A percentile compares a stretch with the other conserved stretches of the same genome.
These are phyloP conservation scores for Resseliella maxima DNA, from an alignment of 2,888 invertebrate species.

Conservation along the genomic window DNA sequence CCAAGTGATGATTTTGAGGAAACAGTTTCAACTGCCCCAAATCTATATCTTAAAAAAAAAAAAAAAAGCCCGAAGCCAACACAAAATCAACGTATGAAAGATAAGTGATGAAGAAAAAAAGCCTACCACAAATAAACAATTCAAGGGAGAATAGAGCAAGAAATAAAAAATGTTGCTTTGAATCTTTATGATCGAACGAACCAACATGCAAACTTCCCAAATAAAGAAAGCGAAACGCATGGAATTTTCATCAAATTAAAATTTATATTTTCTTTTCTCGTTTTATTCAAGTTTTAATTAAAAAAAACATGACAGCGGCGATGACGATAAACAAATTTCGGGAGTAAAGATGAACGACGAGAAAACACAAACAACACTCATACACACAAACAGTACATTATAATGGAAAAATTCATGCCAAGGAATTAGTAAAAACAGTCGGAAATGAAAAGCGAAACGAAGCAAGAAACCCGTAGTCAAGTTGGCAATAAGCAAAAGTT, in stretches of 20 bases:
- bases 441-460: no score
- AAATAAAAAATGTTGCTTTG: no score
- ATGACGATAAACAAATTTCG: background rate
- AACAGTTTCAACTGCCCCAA: background rate
- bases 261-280: background rate
- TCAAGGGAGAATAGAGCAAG: no score
- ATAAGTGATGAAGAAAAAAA: background rate
- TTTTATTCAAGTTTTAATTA: background rate
- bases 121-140: background rate
- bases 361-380: background rate
- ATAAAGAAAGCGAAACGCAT: background rate
- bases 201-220: background rate
- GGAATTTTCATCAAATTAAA: slow-evolving; percentile 16
- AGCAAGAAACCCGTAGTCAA: background rate
- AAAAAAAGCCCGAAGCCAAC: background rate
- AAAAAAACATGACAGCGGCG: slow-evolving; percentile 8
- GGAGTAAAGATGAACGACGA: no score
- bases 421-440: no score
- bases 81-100: background rate
- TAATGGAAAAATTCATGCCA: slow-evolving; percentile 31
- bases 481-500: background rate
- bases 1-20: background rate
- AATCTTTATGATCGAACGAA: no score
- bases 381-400: background rate
- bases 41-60: slow-evolving; percentile 1